Conservation (phyloP, 2,888 invertebrate species). For the Ophonus ardosiacus region DNA sequence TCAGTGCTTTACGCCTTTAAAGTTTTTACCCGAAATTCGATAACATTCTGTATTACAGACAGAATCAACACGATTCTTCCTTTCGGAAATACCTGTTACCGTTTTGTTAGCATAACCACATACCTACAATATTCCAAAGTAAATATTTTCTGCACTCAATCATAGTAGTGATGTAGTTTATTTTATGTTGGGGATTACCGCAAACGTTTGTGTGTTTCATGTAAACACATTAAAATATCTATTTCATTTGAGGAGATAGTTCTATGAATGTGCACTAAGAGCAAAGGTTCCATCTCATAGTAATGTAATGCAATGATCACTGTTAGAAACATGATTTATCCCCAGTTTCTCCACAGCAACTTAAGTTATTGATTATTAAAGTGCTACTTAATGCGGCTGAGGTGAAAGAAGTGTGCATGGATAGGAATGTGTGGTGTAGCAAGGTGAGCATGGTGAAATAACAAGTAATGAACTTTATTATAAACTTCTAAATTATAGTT, state of each 20-base stretch:
- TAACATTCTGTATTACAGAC: neutral
- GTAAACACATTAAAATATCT: constrained; percentile 61
- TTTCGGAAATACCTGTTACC: neutral
- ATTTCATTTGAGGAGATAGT: constrained; percentile 49
- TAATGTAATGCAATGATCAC: neutral
- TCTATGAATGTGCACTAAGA: neutral
- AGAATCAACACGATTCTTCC: neutral
- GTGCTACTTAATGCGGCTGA: too few species aligned
- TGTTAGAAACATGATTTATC: neutral
- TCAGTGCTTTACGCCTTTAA: too few species aligned
- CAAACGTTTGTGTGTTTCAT: constrained; percentile 11
- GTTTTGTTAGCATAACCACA: constrained; percentile 22
- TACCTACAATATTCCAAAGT: constrained; percentile 10
- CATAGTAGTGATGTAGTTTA: constrained; percentile 42
- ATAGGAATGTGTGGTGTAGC: too few species aligned
- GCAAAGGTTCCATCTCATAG: neutral
- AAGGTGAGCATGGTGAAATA: too few species aligned
- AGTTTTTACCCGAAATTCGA: too few species aligned
- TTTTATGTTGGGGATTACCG: constrained; percentile 41
- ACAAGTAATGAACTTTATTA: too few species aligned
- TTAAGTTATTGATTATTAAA: too few species aligned
- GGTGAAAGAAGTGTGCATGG: too few species aligned
- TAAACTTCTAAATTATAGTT: too few species aligned
- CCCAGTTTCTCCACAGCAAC: too few species aligned
- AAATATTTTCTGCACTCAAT: constrained; percentile 51